phyloP scores from a whole-genome alignment of 2,888 invertebrate species.

The Julus scanicus region DNA sequence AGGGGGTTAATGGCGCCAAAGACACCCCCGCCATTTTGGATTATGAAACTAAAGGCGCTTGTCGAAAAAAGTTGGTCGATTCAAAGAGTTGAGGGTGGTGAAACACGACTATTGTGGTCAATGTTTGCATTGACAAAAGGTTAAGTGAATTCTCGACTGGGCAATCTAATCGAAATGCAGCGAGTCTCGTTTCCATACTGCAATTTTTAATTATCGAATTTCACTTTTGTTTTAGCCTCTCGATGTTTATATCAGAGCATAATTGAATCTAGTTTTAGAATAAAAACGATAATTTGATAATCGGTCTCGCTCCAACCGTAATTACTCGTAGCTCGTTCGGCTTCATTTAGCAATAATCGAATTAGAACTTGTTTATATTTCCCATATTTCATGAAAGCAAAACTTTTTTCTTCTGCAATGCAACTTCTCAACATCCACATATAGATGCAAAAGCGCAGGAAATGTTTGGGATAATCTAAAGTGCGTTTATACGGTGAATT shows the following conservation, averaged over 20 bases:
- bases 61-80: not conserved
- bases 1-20: not conserved
- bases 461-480: constrained; percentile 4
- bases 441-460: not conserved
- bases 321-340: constrained; percentile 3
- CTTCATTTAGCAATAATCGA: not conserved
- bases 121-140: not conserved
- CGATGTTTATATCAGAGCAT: not conserved
- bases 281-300: constrained; percentile 27
- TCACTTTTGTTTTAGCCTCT: not conserved
- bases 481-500: not conserved
- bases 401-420: not conserved
- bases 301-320: not conserved
- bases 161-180: no score
- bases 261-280: constrained; percentile 1
- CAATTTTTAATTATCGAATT: not conserved
- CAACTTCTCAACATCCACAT: not conserved
- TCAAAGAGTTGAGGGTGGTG: not conserved
- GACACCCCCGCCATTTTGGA: not conserved
- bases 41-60: not conserved
- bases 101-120: not conserved
- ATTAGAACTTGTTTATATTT: not conserved
- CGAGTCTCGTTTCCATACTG: no score
- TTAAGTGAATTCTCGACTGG: no score
- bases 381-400: constrained; percentile 6